phyloP scores from a whole-genome alignment of 2,797 vertebrate genomes.

The Erithacus rubecula region DNA sequence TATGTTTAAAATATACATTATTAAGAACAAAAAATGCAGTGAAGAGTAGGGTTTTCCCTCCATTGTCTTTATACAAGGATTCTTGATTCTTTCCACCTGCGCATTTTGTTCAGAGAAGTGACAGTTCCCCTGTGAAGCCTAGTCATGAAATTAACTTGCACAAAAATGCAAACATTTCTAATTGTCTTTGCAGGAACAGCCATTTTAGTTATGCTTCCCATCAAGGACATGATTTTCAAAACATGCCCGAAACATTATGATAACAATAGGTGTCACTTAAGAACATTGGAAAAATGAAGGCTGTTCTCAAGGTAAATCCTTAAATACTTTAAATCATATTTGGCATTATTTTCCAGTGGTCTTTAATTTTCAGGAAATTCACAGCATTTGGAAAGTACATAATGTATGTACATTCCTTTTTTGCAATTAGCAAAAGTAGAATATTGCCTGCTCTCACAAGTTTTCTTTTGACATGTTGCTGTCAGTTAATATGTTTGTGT shows the following conservation, averaged over 20 bases:
- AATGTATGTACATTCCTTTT: background rate
- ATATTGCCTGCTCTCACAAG: background rate
- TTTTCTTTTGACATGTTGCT: background rate
- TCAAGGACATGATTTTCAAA: background rate
- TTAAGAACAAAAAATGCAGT: background rate
- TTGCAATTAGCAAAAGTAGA: background rate
- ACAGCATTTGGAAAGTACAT: background rate
- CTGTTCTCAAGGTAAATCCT: background rate
- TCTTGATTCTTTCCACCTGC: background rate
- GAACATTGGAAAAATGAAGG: background rate
- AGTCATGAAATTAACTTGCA: background rate
- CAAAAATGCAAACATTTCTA: background rate
- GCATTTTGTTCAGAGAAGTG: background rate
- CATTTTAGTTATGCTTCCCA: background rate
- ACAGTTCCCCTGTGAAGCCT: background rate
- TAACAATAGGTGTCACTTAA: background rate
- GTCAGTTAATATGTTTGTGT: accelerated
- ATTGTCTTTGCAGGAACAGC: background rate
- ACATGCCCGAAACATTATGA: background rate
- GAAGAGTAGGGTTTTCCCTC: background rate
- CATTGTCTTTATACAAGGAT: background rate
- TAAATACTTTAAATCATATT: background rate
- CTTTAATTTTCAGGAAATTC: background rate
- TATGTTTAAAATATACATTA: background rate
- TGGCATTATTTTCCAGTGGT: background rate